Evolutionary conservation across 1,140 invertebrate genomes (phyloP).

Genomic region (Trachymyrmex septentrionalis): DNA sequence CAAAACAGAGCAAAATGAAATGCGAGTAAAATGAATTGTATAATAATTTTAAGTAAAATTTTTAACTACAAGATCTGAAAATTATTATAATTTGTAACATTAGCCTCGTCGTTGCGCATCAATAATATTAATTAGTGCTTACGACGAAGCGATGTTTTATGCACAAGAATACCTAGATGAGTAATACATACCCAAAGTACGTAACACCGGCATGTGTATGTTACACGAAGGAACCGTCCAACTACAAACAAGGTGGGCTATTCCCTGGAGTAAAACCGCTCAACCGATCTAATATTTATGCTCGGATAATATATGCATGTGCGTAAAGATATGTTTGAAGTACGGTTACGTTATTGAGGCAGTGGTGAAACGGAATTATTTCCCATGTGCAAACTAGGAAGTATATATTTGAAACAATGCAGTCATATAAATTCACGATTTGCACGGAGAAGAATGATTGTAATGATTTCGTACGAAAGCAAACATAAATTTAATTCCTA

Average conservation of each 20-base stretch:
- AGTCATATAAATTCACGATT: conserved; percentile 41
- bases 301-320: conserved; percentile 55
- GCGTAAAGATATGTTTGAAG: conserved; percentile 57
- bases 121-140: conserved; percentile 32
- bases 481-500: background rate
- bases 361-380: conserved; percentile 52
- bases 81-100: background rate
- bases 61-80: background rate
- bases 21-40: background rate
- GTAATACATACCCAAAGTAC: conserved; percentile 40
- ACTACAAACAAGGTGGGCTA: conserved; percentile 27
- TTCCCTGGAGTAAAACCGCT: conserved; percentile 54
- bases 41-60: background rate
- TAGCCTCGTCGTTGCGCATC: background rate
- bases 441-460: background rate
- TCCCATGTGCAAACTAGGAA: conserved; percentile 57
- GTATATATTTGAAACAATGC: conserved; percentile 19
- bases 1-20: background rate
- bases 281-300: conserved; percentile 66
- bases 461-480: conserved; percentile 4
- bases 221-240: background rate
- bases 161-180: conserved; percentile 5
- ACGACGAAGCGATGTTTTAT: background rate
- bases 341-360: conserved; percentile 46
- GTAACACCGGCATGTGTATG: background rate